These are phyloP conservation scores for Synergus umbraculus DNA, from an alignment of 2,888 invertebrate genomes.

Conservation along the genomic window DNA sequence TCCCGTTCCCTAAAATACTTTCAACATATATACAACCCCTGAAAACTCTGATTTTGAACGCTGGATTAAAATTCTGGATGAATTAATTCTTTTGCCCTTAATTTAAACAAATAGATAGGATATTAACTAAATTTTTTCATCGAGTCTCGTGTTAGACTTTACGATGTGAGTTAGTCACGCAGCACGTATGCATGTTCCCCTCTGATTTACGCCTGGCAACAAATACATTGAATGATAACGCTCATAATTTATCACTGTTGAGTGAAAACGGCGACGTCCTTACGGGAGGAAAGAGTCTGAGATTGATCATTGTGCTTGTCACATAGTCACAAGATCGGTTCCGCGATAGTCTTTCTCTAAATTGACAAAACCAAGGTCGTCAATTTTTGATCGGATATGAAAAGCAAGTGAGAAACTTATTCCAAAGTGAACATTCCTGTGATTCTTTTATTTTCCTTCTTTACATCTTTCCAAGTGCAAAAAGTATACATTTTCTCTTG, in stretches of 20 bases:
- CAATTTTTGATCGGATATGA: background rate
- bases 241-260: constrained; percentile 58
- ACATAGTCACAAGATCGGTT: constrained; percentile 37
- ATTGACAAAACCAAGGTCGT: background rate
- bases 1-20: no score
- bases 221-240: constrained; percentile 65
- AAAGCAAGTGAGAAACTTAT: background rate
- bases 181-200: constrained; percentile 20
- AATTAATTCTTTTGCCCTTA: background rate
- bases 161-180: constrained; percentile 19
- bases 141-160: constrained; percentile 4
- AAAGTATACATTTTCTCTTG: background rate
- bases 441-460: background rate
- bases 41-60: background rate
- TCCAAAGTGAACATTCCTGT: background rate
- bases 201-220: constrained; percentile 61
- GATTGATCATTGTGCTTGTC: constrained; percentile 51
- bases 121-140: background rate
- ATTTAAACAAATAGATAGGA: background rate
- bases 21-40: no score
- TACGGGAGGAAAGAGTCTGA: constrained; percentile 53
- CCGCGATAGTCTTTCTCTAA: constrained; percentile 27
- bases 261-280: constrained; percentile 65
- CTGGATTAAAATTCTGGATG: background rate
- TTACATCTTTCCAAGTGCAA: background rate